Evolutionary conservation across 1,140 invertebrate genomes (phyloP), one percentile per base, ranked within the genome.

Genomic region (Ceratina calcarata): DNA sequence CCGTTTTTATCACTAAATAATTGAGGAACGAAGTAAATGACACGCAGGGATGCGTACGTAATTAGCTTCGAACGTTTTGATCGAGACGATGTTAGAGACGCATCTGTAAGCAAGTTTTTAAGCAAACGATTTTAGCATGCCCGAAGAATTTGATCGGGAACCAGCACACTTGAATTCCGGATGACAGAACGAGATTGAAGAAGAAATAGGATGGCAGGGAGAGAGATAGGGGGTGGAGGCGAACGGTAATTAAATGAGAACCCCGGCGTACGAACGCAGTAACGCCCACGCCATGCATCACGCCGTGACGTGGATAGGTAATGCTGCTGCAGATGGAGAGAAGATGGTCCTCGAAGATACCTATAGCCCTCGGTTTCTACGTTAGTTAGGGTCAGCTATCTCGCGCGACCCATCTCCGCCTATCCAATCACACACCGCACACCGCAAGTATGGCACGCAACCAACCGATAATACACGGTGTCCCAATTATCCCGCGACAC

Each of bases 261-360:
- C 90, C 90, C 64, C 90, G 90, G 90, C 76, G 82, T 81, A 88
- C 83, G 85, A 86, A 88, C 88, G 88, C 79, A 92, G 91, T 88
- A 92, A 93, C 91, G 91, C 92, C 91, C 91, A 93, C 91, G 91
- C 91, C 89, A 92, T 93, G 91, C 91, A 92, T 93, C 92, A 92
- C 91, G 55, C 83, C 89, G 87, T 91, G 90, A 92, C 89, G 89
- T 90, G 90, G 90, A 92, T 91, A 91, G 89, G 89, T 91, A 92
- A 91, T 88, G 88, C 87, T 88, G 89, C 87, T 88, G 90, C 90
- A 90, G 90, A 90, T 91, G 89, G 85, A 90, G 89, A 92, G 89
- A 92, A 91, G 92, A 93, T 92, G 91, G 90, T 93, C 91, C 91
- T 91, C 91, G 79, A 86, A 93, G 91, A 92, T 93, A 45, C 37